Conservation (phyloP, 2,797 vertebrate genomes). For the Acrocephalus scirpaceus region DNA sequence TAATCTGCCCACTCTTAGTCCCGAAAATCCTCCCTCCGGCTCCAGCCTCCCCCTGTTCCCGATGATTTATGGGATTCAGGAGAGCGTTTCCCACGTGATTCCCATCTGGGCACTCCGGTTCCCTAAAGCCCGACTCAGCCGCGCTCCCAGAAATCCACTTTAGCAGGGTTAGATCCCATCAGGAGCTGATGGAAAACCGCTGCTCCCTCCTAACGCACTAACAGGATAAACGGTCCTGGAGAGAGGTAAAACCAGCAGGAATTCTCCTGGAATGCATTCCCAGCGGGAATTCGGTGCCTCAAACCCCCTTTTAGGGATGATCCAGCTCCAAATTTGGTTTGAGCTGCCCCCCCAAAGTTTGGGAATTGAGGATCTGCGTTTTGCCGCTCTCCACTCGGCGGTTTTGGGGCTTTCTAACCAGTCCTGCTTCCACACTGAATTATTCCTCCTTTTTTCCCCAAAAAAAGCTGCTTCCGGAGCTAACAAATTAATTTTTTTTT, state of each 20-base stretch:
- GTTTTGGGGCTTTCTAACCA: constrained; percentile 12
- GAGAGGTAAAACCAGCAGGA: constrained; percentile 28
- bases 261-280: not conserved
- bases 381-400: constrained; percentile 24
- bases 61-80: not conserved
- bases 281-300: accelerated
- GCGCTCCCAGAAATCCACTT: not conserved
- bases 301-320: not conserved
- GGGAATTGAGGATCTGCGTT: not conserved
- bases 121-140: not conserved
- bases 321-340: not conserved
- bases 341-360: not conserved
- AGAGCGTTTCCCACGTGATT: not conserved
- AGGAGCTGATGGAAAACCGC: not conserved
- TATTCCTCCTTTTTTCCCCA: not conserved
- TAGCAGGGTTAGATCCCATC: not conserved
- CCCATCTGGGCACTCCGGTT: not conserved
- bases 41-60: not conserved
- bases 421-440: not conserved
- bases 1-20: not conserved
- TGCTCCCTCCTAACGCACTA: constrained; percentile 15
- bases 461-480: constrained; percentile 2
- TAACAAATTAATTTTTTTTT: not conserved
- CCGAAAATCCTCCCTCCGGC: not conserved
- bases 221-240: not conserved